Percentiles rank a stretch among this genome's conserved stretches.
These are phyloP conservation scores for Bos javanicus DNA, from an alignment of 2,113 vertebrate species.

Conservation along the genomic window DNA sequence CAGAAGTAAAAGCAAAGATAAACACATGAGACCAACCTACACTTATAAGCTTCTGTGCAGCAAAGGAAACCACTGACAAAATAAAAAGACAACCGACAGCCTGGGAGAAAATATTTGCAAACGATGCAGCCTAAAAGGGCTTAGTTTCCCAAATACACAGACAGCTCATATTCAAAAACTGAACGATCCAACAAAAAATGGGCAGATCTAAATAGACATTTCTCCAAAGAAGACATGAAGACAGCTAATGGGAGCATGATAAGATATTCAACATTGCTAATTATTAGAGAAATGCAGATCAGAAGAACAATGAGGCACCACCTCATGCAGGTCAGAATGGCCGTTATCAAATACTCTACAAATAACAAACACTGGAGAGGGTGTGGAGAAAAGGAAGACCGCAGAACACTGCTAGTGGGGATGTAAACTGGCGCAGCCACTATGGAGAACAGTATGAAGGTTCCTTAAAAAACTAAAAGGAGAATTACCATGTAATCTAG, in stretches of 20 bases:
- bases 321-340: background rate
- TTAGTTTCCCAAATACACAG: background rate
- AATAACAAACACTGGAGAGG: background rate
- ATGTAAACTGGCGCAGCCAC: background rate
- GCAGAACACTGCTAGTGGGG: fast-evolving
- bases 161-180: background rate
- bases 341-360: background rate
- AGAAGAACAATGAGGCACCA: background rate
- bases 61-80: background rate
- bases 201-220: background rate
- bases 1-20: background rate
- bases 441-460: background rate
- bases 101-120: background rate
- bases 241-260: background rate
- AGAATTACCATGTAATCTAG: background rate
- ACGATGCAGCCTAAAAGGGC: background rate
- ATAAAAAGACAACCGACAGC: background rate
- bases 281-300: background rate
- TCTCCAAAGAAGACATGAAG: background rate
- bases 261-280: background rate
- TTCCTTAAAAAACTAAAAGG: background rate
- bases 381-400: background rate
- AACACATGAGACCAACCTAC: background rate
- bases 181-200: background rate
- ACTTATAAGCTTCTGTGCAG: background rate